These are phyloP conservation scores for Andrena marginata DNA, from an alignment of 2,888 invertebrate genomes.

Conservation along the genomic window DNA sequence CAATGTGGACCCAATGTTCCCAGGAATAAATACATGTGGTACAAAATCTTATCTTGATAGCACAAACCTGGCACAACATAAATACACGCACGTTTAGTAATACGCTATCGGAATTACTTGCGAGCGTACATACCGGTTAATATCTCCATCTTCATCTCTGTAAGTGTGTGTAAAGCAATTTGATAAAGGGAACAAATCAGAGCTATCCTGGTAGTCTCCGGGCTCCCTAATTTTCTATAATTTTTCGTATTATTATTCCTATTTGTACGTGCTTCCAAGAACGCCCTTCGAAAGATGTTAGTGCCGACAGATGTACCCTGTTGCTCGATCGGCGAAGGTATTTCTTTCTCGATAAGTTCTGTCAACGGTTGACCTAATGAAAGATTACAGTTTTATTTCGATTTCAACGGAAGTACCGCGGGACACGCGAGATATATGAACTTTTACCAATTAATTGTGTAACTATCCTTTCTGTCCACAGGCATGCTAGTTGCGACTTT, in stretches of 20 bases:
- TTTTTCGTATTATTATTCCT: conserved; percentile 88
- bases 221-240: conserved; percentile 92
- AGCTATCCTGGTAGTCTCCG: conserved; percentile 93
- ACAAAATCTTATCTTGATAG: conserved; percentile 95
- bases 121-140: conserved; percentile 89
- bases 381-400: conserved; percentile 1
- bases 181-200: conserved; percentile 96
- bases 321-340: conserved; percentile 82
- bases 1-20: conserved; percentile 95
- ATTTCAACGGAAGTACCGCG: not conserved
- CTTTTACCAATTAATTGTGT: conserved; percentile 78
- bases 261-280: conserved; percentile 87
- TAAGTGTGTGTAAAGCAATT: conserved; percentile 94
- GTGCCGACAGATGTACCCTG: conserved; percentile 84
- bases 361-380: conserved; percentile 85
- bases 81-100: conserved; percentile 8
- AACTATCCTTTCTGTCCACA: conserved; percentile 88
- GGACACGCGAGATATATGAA: not conserved
- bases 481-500: conserved; percentile 89
- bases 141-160: conserved; percentile 96
- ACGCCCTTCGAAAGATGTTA: conserved; percentile 87
- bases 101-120: not conserved
- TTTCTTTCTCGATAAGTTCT: conserved; percentile 85
- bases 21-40: conserved; percentile 96
- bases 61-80: conserved; percentile 91